A percentile compares a stretch with the other conserved stretches of the same genome.
Conservation (phyloP, 2,888 invertebrate genomes). For the Parasteatoda lunata region DNA sequence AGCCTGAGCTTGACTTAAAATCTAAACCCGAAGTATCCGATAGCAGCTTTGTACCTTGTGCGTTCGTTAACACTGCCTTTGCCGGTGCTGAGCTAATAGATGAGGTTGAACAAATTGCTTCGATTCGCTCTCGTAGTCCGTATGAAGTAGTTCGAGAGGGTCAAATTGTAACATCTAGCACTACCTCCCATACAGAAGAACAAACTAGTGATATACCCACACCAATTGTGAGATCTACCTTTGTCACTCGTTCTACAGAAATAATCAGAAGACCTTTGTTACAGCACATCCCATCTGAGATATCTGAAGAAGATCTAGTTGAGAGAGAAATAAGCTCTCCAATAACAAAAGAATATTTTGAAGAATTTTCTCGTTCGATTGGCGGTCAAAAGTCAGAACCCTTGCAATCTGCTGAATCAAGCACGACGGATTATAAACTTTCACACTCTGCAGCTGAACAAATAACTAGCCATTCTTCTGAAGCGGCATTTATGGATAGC, state of each 20-base stretch:
- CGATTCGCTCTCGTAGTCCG: constrained; percentile 56
- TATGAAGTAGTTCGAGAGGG: constrained; percentile 65
- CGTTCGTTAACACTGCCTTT: constrained; percentile 66
- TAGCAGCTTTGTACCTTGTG: constrained; percentile 35
- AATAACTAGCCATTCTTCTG: background rate
- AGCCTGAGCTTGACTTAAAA: constrained; percentile 1
- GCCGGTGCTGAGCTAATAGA: constrained; percentile 64
- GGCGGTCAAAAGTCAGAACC: background rate
- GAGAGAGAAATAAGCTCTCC: constrained; percentile 56
- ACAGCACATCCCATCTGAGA: constrained; percentile 70
- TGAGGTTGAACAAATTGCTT: constrained; percentile 31
- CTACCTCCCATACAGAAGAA: background rate
- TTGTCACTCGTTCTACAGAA: constrained; percentile 74
- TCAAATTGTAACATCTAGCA: background rate
- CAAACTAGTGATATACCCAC: too few species aligned
- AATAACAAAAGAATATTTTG: constrained; percentile 21
- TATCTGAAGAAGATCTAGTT: constrained; percentile 72
- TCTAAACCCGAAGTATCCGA: background rate
- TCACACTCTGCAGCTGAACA: background rate
- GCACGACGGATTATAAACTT: background rate
- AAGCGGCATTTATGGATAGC: background rate
- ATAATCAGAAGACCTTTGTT: constrained; percentile 72
- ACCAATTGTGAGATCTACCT: background rate
- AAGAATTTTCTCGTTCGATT: constrained; percentile 6
- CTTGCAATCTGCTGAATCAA: background rate